phyloP scores from a whole-genome alignment of 2,113 vertebrate genomes.

The Oenanthe oenanthe region DNA sequence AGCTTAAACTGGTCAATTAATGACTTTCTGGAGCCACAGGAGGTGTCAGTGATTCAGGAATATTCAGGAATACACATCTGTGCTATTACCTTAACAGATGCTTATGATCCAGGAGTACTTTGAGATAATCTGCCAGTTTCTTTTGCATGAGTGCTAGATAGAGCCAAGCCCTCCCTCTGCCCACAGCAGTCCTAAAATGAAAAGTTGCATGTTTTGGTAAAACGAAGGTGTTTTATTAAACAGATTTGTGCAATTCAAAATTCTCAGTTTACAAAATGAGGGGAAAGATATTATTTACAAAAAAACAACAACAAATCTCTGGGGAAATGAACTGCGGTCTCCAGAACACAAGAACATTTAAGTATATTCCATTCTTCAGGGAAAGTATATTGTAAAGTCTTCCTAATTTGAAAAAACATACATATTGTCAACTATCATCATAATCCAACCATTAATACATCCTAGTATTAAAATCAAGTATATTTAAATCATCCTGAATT shows the following conservation, averaged over 20 bases:
- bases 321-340: background rate
- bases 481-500: background rate
- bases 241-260: background rate
- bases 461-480: background rate
- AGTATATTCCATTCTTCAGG: background rate
- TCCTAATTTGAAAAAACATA: background rate
- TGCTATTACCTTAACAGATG: constrained; percentile 86
- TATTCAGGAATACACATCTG: background rate
- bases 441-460: background rate
- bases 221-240: background rate
- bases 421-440: background rate
- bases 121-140: constrained; percentile 95
- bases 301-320: background rate
- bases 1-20: background rate
- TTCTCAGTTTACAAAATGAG: background rate
- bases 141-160: constrained; percentile 98
- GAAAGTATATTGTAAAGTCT: background rate
- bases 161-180: constrained; percentile 93
- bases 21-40: background rate
- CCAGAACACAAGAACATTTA: background rate
- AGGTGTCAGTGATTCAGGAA: background rate
- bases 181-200: constrained; percentile 87
- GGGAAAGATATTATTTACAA: background rate
- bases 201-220: background rate
- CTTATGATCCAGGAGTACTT: constrained; percentile 89